Evolutionary conservation across 2,797 vertebrate genomes (phyloP), one percentile per base, ranked within the genome.

Genomic region (Eulemur rubriventer): DNA sequence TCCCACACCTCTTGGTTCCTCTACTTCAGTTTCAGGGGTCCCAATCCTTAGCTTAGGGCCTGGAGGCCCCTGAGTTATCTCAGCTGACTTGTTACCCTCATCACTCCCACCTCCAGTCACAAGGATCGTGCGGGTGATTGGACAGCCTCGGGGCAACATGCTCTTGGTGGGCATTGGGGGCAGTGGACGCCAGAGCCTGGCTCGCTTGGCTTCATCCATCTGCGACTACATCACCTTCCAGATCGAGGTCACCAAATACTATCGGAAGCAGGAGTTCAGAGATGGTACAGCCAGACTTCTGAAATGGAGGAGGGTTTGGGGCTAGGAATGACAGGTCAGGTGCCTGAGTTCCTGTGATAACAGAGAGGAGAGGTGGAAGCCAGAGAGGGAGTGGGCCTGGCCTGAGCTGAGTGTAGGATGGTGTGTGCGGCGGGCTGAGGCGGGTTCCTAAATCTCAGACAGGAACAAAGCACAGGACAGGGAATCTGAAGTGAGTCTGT

Each of bases 61-160:
- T n/a, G 5, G 9, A 28, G 46, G 18, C 63, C 52, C 72, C 38
- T 82, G 14, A 63, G 72, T 22, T 57, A 76, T n/a, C 24, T 81
- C 43, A 63, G 30, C 50, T 46, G 63, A 82, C 59, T 94, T 22
- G 13, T 43, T 91, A 13, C 14, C 46, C 43, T 70, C 20, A 4
- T 43, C 3, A 8, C 8, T 57, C 22, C 22, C 7, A 14, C 10
- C 41, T 43, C 6, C 70, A 98, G 98, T 98, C 55, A 98, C 98
- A 1, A 98, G 99, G 33, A 98, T 99, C 1, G 98, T 99, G 35
- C 99, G 99, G 28, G 99, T 99, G 46, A 99, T 99, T 88, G 99
- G 99, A 95, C 99, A 99, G 98, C 99, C 98, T 1, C 98, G 99
- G 14, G 99, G 99, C 26, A 99, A 99, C 98, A 99, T 99, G 99